Base-by-base conservation (phyloP, 2,113 vertebrate species). In the Nestor notabilis region DNA sequence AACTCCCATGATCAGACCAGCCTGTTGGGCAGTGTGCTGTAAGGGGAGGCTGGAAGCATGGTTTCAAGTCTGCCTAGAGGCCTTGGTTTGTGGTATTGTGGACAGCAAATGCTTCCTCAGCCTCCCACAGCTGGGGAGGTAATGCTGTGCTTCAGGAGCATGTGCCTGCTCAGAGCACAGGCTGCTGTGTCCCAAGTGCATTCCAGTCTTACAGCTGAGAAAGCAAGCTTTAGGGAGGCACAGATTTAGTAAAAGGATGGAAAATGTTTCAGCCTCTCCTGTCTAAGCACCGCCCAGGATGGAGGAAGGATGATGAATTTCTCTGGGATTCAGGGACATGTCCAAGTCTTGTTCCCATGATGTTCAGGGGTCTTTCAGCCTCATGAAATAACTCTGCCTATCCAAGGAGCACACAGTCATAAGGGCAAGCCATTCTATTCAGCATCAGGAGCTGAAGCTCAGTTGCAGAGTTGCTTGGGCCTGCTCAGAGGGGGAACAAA, bases 351-450 rank as follows among this genome's bases (percentile, higher is more conserved):
- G 53, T 91, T 92, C 39, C 39, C 25, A 7, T 60, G 13, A 31
- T 18, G 53, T 60, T 52, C 20, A 47, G 44, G 1, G 1, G 23
- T 95, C n/a, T 50, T n/a, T 87, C 53, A 35, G 78, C 60, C 49
- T 63, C n/a, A 17, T 68, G 52, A 75, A 29, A 7, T 17, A 68
- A 25, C 47, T 86, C 11, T 7, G 33, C 49, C 63, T 19, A 9
- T 69, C 21, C 0, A 0, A 44, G 76, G 44, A 81, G 33, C 2
- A 2, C 35, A 41, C 9, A 52, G 63, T 60, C 44, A 19, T 44
- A 69, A 55, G 83, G 20, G 55, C 37, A 80, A 83, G 76, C 28
- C 15, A 3, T 80, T 71, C 43, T 58, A 33, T 68, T 79, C 39
- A 83, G 56, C 5, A 0, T n/a, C 33, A n/a, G 43, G 61, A 88